phyloP scores from a whole-genome alignment of 2,113 vertebrate genomes.

The Thalassarche chlororhynchos region DNA sequence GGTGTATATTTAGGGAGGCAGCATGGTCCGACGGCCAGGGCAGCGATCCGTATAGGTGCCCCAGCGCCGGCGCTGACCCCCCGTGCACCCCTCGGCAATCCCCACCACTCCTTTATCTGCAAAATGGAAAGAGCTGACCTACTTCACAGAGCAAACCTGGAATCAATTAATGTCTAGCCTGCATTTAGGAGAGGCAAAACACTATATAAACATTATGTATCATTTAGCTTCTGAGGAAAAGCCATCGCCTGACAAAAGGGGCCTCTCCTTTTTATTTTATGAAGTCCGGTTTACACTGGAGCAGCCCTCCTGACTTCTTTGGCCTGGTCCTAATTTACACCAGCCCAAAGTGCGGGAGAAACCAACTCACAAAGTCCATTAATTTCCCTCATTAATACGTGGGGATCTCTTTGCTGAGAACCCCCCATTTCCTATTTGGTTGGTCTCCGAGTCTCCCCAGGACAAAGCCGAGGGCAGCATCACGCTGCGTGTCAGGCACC shows the following conservation, averaged over 20 bases:
- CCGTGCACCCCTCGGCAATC: not conserved
- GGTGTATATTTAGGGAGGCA: not conserved
- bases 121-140: not conserved
- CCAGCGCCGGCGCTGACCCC: not conserved
- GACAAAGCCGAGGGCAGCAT: not conserved
- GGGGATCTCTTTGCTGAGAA: not conserved
- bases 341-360: not conserved
- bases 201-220: conserved; percentile 63
- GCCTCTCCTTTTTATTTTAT: conserved; percentile 2
- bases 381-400: not conserved
- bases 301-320: not conserved
- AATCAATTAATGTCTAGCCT: conserved; percentile 64
- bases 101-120: not conserved
- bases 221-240: conserved; percentile 56
- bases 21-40: not conserved
- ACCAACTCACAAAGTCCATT: not conserved
- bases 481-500: accelerated
- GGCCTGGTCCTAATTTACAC: not conserved
- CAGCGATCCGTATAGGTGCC: not conserved
- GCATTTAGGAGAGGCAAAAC: conserved; percentile 54
- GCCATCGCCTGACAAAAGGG: conserved; percentile 22
- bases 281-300: not conserved
- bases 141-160: conserved; percentile 43
- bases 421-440: too few species aligned
- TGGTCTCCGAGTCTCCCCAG: not conserved